These are phyloP conservation scores for Drosophila paranaensis DNA, from an alignment of 2,888 invertebrate genomes.

Conservation along the genomic window DNA sequence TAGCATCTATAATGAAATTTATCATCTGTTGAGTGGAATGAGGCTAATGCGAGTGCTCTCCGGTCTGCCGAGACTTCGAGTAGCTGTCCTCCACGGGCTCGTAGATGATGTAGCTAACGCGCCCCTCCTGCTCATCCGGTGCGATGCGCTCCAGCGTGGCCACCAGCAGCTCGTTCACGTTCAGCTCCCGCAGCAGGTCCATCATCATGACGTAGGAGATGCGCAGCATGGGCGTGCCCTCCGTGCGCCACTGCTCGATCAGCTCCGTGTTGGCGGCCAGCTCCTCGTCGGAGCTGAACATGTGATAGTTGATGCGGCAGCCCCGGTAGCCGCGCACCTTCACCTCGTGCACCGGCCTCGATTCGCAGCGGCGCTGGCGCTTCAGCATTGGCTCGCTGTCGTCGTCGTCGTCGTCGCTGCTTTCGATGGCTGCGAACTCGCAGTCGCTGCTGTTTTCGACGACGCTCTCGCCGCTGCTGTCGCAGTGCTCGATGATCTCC, in stretches of 20 bases:
- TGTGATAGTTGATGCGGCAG: conserved; percentile 35
- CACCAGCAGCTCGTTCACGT: conserved; percentile 35
- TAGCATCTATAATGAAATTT: background rate
- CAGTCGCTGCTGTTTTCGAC: conserved; percentile 7
- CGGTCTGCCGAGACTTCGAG: background rate
- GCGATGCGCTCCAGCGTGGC: conserved; percentile 22
- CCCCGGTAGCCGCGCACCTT: conserved; percentile 32
- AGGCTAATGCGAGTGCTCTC: background rate
- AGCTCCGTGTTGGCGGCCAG: conserved; percentile 26
- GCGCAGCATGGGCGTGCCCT: conserved; percentile 24
- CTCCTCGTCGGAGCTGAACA: conserved; percentile 34
- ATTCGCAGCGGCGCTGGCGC: background rate
- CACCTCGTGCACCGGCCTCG: conserved; percentile 16
- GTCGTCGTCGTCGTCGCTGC: background rate
- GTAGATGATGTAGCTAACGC: conserved; percentile 45
- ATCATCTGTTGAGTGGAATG: background rate
- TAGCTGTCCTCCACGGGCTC: conserved; percentile 21
- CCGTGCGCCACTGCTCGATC: conserved; percentile 14
- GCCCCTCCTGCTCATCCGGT: background rate
- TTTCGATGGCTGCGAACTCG: background rate
- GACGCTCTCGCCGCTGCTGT: conserved; percentile 6
- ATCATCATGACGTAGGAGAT: conserved; percentile 54
- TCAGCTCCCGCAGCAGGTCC: conserved; percentile 43
- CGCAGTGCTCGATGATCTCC: background rate
- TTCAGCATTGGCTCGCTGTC: background rate